Evolutionary conservation across 1,140 invertebrate species (phyloP).

Genomic region (Drosophila repleta): DNA sequence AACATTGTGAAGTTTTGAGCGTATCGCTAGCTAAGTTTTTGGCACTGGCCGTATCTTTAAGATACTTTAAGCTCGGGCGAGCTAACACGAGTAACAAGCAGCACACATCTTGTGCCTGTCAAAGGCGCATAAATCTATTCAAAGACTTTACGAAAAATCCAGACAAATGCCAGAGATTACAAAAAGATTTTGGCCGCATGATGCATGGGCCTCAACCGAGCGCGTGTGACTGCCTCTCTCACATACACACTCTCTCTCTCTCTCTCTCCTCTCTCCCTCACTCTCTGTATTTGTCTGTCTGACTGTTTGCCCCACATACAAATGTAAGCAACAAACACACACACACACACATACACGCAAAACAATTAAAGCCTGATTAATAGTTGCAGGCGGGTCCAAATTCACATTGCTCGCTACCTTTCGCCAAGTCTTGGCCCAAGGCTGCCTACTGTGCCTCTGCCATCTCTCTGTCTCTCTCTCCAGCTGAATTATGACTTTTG

Average conservation of each 20-base stretch:
- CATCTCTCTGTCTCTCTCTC: constrained; percentile 11
- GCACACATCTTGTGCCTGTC: constrained; percentile 79
- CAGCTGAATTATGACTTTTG: constrained; percentile 78
- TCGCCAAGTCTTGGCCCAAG: constrained; percentile 59
- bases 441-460: neutral
- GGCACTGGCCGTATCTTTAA: constrained; percentile 62
- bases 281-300: constrained; percentile 23
- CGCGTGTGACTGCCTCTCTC: constrained; percentile 15
- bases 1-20: constrained; percentile 7
- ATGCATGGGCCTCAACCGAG: constrained; percentile 66
- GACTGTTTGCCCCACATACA: constrained; percentile 53
- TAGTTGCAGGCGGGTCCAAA: constrained; percentile 66
- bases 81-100: constrained; percentile 45
- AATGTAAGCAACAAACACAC: constrained; percentile 58
- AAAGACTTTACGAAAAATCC: constrained; percentile 80
- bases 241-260: no score
- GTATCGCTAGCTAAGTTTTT: constrained; percentile 23
- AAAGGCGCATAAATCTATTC: constrained; percentile 80
- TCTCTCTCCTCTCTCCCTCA: neutral
- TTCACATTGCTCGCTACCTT: constrained; percentile 70
- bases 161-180: constrained; percentile 83
- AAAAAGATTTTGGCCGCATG: constrained; percentile 81
- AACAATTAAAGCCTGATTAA: constrained; percentile 83
- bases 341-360: constrained; percentile 53
- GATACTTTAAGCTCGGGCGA: constrained; percentile 64